Evolutionary conservation across 2,888 invertebrate genomes (phyloP).

Genomic region (Hedya salicella): DNA sequence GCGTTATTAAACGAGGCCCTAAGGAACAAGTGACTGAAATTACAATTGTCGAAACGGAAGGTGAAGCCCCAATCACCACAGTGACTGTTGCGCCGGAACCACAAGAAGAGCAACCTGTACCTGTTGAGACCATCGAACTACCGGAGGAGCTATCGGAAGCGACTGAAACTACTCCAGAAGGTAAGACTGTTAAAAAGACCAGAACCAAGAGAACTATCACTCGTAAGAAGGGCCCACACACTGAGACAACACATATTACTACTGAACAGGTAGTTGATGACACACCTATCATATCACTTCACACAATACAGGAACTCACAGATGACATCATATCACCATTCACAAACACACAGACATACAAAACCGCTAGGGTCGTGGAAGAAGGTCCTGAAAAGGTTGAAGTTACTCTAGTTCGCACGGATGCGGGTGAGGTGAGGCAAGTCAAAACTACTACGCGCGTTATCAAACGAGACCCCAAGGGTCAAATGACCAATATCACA

Average conservation of each 20-base stretch:
- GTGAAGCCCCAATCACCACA: no score
- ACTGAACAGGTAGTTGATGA: conserved; percentile 71
- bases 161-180: background rate
- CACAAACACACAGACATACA: conserved; percentile 46
- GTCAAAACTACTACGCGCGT: no score
- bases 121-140: background rate
- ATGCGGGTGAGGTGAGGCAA: no score
- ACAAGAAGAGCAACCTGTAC: no score
- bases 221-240: conserved; percentile 45
- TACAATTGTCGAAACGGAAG: no score
- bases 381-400: no score
- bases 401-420: no score
- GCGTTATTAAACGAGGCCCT: no score
- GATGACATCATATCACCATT: conserved; percentile 48
- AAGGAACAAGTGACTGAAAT: no score
- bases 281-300: conserved; percentile 43
- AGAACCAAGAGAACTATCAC: background rate
- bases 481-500: no score
- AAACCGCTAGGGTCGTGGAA: conserved; percentile 50
- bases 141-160: background rate
- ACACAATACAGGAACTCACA: conserved; percentile 54
- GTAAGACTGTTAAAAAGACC: background rate
- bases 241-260: conserved; percentile 70
- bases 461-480: no score
- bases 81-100: no score